Evolutionary conservation across 2,797 vertebrate genomes (phyloP), one percentile per base, ranked within the genome.

Genomic region (Coreius guichenoti): DNA sequence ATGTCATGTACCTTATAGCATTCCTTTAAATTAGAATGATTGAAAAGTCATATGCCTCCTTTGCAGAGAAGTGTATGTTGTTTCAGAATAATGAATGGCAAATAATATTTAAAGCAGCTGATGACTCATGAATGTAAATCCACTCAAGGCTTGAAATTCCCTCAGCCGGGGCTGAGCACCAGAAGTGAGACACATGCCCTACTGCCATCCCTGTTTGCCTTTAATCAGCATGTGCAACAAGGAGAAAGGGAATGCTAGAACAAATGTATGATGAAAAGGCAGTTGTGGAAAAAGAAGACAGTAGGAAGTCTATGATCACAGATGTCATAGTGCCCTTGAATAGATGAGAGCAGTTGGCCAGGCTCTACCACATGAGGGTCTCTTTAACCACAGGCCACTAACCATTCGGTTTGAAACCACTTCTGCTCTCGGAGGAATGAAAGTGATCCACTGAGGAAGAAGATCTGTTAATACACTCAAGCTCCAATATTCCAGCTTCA

Each of bases 181-280:
- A 65, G 26, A 14, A 65, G 26, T 8, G 14, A 65, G 43, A 69
- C 11, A 68, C 47, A 31, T 19, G 9, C 47, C 33, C 56, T 51
- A 23, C 56, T 83, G 58, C 58, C 29, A 58, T 43, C 67, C 43
- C 76, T 80, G 82, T 79, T 73, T 84, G 81, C 61, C 61, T 69
- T 63, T 80, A 47, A 33, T 84, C 85, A 79, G 79, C 45, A 79
- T 82, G 74, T 79, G 80, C 65, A 81, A 82, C 47, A 86, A 81
- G 79, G 61, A 89, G 89, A 89, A 89, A 91, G 39, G 81, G 90
- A 90, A 90, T 88, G 67, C 88, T 77, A 90, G 88, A 91, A 86
- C 67, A 67, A 76, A 80, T 47, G 82, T 74, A 88, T 84, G 89
- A 93, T 89, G 88, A 90, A 90, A 90, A 88, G 79, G 88, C 89